These are phyloP conservation scores for Megathymus violae DNA, from an alignment of 1,140 invertebrate species.

Conservation along the genomic window DNA sequence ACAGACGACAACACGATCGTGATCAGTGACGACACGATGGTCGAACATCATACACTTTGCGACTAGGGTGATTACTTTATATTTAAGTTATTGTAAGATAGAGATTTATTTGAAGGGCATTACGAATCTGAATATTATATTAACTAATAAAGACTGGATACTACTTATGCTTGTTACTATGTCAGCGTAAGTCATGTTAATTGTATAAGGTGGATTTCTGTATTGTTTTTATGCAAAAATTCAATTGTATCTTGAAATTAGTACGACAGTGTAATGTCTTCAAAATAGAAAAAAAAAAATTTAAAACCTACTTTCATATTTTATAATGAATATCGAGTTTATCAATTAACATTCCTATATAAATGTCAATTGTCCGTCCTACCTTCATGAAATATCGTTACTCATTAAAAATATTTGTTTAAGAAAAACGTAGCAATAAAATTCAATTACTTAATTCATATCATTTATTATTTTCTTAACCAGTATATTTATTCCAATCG, in stretches of 20 bases:
- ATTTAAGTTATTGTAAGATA: neutral
- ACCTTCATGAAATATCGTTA: neutral
- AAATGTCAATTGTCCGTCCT: constrained; percentile 13
- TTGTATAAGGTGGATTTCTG: too few species aligned
- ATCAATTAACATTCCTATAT: neutral
- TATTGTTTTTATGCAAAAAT: too few species aligned
- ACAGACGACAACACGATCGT: constrained; percentile 72
- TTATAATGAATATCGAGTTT: too few species aligned
- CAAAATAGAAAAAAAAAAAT: too few species aligned
- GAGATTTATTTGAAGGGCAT: too few species aligned
- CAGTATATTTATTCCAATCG: constrained; percentile 81
- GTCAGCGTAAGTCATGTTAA: too few species aligned
- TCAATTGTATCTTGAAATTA: too few species aligned
- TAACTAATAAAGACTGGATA: too few species aligned
- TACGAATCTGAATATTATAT: neutral
- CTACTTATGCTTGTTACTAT: too few species aligned
- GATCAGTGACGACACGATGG: constrained; percentile 66
- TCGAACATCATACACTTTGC: constrained; percentile 70
- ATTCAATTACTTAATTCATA: constrained; percentile 68
- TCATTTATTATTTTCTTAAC: constrained; percentile 83
- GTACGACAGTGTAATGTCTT: too few species aligned
- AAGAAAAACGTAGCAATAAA: constrained; percentile 55
- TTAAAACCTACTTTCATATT: neutral
- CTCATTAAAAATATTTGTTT: neutral
- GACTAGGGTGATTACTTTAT: constrained; percentile 44